These are phyloP conservation scores for Thunnus maccoyii DNA, from an alignment of 2,113 vertebrate genomes.

Conservation along the genomic window DNA sequence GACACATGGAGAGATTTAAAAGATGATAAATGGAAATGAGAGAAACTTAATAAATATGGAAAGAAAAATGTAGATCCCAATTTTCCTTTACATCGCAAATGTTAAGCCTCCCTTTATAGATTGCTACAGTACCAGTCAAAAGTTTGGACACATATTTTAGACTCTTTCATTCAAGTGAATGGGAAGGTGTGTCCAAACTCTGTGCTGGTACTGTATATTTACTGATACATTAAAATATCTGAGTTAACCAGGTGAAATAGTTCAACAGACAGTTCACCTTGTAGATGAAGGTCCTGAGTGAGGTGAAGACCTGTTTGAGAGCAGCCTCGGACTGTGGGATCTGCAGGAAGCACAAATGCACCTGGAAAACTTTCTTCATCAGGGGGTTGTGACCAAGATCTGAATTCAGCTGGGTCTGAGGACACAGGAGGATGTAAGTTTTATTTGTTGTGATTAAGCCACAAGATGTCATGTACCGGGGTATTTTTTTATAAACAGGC, in stretches of 20 bases:
- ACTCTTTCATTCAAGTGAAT: too few relatives aligned
- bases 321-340: constrained; percentile 96
- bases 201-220: too few relatives aligned
- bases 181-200: too few relatives aligned
- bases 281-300: constrained; percentile 93
- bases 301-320: constrained; percentile 94
- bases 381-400: constrained; percentile 96
- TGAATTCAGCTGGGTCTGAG: constrained; percentile 91
- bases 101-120: too few relatives aligned
- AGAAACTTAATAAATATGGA: too few relatives aligned
- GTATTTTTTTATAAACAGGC: background rate
- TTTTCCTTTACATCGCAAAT: too few relatives aligned
- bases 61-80: too few relatives aligned
- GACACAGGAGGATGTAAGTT: background rate
- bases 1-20: background rate
- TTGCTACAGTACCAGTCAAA: too few relatives aligned
- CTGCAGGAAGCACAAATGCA: constrained; percentile 96
- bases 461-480: fast-evolving
- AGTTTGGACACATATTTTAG: too few relatives aligned
- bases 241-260: background rate
- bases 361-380: constrained; percentile 99
- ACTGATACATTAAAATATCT: too few relatives aligned
- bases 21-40: background rate
- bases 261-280: constrained; percentile 85
- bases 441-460: background rate